Base-by-base conservation (phyloP, 2,888 invertebrate species). In the Lasioglossum lativentre region DNA sequence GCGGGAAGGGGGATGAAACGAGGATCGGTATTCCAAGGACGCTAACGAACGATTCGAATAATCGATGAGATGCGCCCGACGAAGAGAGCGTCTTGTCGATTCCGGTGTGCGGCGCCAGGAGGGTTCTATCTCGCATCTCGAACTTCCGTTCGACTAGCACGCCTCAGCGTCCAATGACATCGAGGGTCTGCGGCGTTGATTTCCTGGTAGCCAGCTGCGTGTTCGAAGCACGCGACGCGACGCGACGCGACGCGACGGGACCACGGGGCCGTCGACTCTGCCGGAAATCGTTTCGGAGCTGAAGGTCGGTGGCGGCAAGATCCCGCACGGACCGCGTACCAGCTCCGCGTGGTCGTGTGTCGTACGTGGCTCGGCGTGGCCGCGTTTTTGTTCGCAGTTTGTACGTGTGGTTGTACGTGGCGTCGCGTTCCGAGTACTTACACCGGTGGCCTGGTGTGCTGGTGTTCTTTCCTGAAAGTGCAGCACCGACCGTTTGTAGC, bases 401-500 rank as follows among this genome's bases (percentile, higher is more conserved):
- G 45, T 45, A 45, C 45, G 45, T 16, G 42, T 16, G 42, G 14
- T 42, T 42, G 42, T 42, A 42, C 14, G 16, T 4, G 75, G 14
- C 63, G 38, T n/a, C 40, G 59, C 38, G 27, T 56, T n/a, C 34
- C 47, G 42, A 52, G 71, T 30, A 63, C n/a, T n/a, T n/a, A n/a
- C n/a, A n/a, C 47, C 74, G 77, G 75, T 73, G 76, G 80, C 77
- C 74, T 34, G 80, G 73, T 68, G 73, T 68, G 30, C 71, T 42
- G 73, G 16, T 30, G 82, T 70, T 76, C 74, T 38, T n/a, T 71
- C 45, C 82, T 74, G 78, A 90, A 90, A 86, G 85, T 85, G 83
- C 83, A 79, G 80, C 70, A 40, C 81, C 78, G 81, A 34, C 81
- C 87, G 87, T 87, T 88, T 80, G 75, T 63, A 83, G 83, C 80